Evolutionary conservation across 2,888 invertebrate genomes (phyloP).

Genomic region (Prionchulus punctatus): DNA sequence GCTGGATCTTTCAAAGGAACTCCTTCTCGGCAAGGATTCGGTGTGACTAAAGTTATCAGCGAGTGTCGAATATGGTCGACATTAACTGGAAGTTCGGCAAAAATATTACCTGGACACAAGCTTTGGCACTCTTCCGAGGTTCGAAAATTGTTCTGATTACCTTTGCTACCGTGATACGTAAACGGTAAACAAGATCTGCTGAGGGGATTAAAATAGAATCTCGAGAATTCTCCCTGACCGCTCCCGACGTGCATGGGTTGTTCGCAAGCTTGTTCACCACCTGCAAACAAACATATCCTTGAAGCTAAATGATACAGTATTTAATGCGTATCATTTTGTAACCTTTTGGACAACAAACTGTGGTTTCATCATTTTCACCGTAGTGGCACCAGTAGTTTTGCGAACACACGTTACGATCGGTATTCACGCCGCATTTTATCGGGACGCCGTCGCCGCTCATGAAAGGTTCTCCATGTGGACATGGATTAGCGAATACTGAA

Average conservation of each 20-base stretch:
- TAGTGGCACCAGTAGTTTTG: slow-evolving; percentile 10
- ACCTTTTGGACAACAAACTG: slow-evolving; percentile 9
- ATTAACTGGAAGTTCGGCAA: not conserved
- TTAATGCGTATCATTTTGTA: too few relatives aligned
- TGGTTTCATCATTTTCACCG: slow-evolving; percentile 6
- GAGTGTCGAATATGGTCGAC: not conserved
- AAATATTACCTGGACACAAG: slow-evolving; percentile 2
- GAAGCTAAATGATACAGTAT: too few relatives aligned
- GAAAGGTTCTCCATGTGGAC: slow-evolving; percentile 22
- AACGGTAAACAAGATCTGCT: slow-evolving; percentile 9
- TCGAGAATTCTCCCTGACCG: slow-evolving; percentile 21
- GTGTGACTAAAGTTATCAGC: not conserved
- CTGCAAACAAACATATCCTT: too few relatives aligned
- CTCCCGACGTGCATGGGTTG: too few relatives aligned
- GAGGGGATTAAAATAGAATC: slow-evolving; percentile 10
- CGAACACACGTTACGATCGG: slow-evolving; percentile 18
- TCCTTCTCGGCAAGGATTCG: not conserved
- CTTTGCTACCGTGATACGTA: not conserved
- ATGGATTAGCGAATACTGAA: too few relatives aligned
- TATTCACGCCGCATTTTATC: slow-evolving; percentile 11
- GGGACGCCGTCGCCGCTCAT: slow-evolving; percentile 10
- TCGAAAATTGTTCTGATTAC: slow-evolving; percentile 8
- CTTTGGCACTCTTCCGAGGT: not conserved
- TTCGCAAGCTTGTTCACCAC: too few relatives aligned
- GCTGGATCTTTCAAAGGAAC: not conserved